Conservation (phyloP, 2,113 vertebrate genomes). For the Noturus placidus region DNA sequence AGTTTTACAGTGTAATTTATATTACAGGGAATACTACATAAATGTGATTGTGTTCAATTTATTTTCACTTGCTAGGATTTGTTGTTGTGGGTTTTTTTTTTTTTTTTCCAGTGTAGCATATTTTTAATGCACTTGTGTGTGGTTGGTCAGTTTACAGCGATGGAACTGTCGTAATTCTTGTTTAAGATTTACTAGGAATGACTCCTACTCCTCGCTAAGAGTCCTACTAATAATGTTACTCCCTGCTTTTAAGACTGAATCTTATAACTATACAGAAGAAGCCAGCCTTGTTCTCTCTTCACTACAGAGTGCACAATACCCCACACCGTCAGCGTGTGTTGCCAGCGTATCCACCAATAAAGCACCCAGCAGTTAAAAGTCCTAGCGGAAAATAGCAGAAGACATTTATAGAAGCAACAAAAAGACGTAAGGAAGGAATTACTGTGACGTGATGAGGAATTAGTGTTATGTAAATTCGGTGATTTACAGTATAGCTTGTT, state of each 20-base stretch:
- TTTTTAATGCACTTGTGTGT: neutral
- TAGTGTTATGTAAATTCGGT: neutral
- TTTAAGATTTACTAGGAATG: neutral
- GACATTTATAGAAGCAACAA: slow-evolving; percentile 8
- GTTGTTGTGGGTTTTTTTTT: neutral
- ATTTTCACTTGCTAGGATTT: neutral
- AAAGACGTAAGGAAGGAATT: neutral
- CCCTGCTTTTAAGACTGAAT: neutral
- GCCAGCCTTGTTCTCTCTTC: neutral
- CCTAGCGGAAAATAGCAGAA: slow-evolving; percentile 14
- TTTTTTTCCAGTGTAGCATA: neutral
- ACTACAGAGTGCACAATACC: neutral
- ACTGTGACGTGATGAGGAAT: neutral
- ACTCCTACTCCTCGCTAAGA: neutral
- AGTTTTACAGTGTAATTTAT: neutral
- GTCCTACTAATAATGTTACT: neutral
- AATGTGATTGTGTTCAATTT: neutral
- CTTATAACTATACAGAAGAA: neutral
- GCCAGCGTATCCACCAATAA: neutral
- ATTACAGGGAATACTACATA: neutral
- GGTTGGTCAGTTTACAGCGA: neutral
- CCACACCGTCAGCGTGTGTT: neutral
- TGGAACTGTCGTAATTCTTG: neutral
- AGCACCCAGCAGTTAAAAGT: neutral
- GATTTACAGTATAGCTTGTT: slow-evolving; percentile 6